These are phyloP conservation scores for Crotalus tigris DNA, from an alignment of 2,113 vertebrate species.

Conservation along the genomic window DNA sequence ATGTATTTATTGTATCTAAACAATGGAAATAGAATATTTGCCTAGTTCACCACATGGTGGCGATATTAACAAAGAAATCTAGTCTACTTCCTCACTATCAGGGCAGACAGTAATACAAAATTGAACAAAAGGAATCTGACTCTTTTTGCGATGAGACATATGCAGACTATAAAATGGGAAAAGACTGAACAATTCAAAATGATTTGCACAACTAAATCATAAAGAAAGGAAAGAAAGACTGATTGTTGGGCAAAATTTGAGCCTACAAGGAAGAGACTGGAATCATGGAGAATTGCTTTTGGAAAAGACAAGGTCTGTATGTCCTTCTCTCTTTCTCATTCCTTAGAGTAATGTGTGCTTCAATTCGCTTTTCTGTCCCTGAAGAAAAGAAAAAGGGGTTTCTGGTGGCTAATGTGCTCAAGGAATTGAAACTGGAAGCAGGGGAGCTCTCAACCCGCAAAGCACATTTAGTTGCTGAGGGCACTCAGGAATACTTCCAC, in stretches of 20 bases:
- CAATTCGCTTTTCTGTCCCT: conserved; percentile 66
- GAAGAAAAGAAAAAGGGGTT: conserved; percentile 76
- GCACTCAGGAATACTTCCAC: too few species aligned
- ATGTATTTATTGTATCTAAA: background rate
- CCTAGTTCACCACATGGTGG: conserved; percentile 3
- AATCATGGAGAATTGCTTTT: background rate
- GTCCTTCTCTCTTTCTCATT: background rate
- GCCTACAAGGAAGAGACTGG: background rate
- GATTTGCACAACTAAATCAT: background rate
- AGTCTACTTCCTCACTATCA: too few species aligned
- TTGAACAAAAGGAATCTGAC: background rate
- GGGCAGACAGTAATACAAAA: background rate
- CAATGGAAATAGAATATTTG: background rate
- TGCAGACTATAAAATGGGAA: background rate
- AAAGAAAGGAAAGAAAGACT: background rate
- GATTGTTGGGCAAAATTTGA: background rate
- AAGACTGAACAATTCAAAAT: background rate
- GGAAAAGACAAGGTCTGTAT: conserved; percentile 11
- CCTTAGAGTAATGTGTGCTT: background rate
- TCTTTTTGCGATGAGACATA: background rate
- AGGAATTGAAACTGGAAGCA: too few species aligned
- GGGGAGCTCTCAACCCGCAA: too few species aligned
- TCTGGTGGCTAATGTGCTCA: conserved; percentile 74
- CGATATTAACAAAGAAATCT: background rate
- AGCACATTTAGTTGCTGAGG: too few species aligned